Base-by-base conservation (phyloP, 2,113 vertebrate species). In the Oryzias melastigma region DNA sequence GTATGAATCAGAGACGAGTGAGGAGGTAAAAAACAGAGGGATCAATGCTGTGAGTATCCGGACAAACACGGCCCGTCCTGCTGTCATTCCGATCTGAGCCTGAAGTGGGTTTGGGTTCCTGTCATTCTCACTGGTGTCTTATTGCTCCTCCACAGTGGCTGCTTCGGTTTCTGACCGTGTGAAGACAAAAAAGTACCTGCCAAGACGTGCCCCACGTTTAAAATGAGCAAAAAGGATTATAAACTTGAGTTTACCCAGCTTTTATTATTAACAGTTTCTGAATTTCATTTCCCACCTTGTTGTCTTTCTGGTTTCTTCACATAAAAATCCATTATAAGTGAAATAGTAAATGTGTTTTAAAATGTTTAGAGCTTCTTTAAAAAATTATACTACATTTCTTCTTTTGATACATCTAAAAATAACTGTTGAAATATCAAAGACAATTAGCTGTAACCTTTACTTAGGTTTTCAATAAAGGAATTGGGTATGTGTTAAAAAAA, bases 21-120 rank as follows among this genome's bases (percentile, higher is more conserved):
- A 46, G 3, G 90, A 90, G 70, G 85, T 91, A 67, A 93, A 91
- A 77, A 69, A 80, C 73, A 87, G 69, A 79, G 91, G 91, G 5
- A 88, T 93, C 79, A 88, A 92, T 25, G 41, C 78, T 63, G 92
- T 93, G 75, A 91, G 92, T 85, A 76, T 62, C 52, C 25, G 54
- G 7, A 12, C 19, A 55, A 27, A 65, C 15, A 6, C 8, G 0
- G 43, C 62, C 1, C 19, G 5, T 41, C 27, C 18, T 59, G 42
- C 58, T 12, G 24, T 57, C 5, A 40, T 5, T 1, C 12, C 5
- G 19, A 59, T 19, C 40, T 1, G 3, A 7, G 52, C 24, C 40
- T 18, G 20, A 55, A 12, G 15, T 22, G 10, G 4, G 29, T 55
- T 64, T 52, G 54, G 6, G 64, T 19, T n/a, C 49, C 42, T 24